These are phyloP conservation scores for Leptinotarsa undecemlineata DNA, from an alignment of 1,140 invertebrate species.

Conservation along the genomic window DNA sequence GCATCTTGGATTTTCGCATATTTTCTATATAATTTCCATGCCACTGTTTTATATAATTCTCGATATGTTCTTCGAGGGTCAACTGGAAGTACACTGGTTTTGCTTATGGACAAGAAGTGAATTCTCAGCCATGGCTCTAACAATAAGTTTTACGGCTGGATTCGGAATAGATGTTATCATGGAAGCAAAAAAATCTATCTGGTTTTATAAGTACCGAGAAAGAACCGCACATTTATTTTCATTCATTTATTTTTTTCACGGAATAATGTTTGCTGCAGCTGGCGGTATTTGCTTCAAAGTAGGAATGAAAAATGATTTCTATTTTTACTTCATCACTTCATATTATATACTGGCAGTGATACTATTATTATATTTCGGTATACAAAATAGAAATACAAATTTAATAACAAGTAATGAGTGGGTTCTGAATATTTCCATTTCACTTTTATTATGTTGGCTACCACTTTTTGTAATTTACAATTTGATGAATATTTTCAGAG, in stretches of 20 bases:
- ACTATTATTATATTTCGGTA: conserved; percentile 7
- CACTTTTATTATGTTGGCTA: conserved; percentile 25
- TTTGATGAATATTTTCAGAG: conserved; percentile 22
- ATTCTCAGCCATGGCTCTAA: conserved; percentile 30
- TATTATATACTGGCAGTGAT: conserved; percentile 10
- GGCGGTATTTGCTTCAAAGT: conserved; percentile 18
- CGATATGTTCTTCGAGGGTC: conserved; percentile 30
- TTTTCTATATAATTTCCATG: conserved; percentile 21
- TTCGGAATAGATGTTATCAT: conserved; percentile 26
- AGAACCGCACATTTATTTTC: conserved; percentile 2
- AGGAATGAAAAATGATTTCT: conserved; percentile 15
- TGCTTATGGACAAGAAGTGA: conserved; percentile 31
- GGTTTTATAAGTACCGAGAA: conserved; percentile 18
- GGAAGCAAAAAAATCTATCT: background rate
- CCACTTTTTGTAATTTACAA: conserved; percentile 30
- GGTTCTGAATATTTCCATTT: conserved; percentile 11
- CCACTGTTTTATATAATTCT: conserved; percentile 22
- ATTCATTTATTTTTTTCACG: conserved; percentile 21
- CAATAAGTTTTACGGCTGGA: conserved; percentile 24
- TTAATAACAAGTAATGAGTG: background rate
- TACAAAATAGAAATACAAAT: background rate
- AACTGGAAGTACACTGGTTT: conserved; percentile 25
- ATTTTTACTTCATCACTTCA: conserved; percentile 18
- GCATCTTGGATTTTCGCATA: conserved; percentile 32
- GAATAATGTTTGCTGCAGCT: background rate